A percentile compares a stretch with the other conserved stretches of the same genome.
Conservation (phyloP, 2,113 vertebrate species). For the Psettodes erumei region DNA sequence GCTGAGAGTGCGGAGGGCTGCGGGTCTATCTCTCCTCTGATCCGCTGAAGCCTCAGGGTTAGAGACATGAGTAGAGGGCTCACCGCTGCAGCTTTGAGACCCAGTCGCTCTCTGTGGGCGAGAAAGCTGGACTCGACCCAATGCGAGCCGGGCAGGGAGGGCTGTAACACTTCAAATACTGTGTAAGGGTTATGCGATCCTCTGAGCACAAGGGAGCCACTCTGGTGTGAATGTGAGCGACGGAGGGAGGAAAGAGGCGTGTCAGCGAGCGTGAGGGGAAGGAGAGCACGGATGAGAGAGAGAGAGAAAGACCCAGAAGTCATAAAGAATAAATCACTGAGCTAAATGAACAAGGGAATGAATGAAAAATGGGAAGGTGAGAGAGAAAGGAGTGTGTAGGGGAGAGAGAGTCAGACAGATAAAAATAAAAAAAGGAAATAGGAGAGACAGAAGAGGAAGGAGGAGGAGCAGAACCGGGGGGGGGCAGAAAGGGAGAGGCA, state of each 20-base stretch:
- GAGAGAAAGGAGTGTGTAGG: slow-evolving; percentile 23
- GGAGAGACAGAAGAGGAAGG: slow-evolving; percentile 10
- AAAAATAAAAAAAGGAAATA: slow-evolving; percentile 28
- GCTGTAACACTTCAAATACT: slow-evolving; percentile 38
- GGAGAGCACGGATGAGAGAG: slow-evolving; percentile 1
- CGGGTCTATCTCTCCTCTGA: slow-evolving; percentile 57
- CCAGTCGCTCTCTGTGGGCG: slow-evolving; percentile 13
- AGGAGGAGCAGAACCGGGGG: neutral
- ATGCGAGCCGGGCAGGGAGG: slow-evolving; percentile 15
- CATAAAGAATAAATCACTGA: slow-evolving; percentile 66
- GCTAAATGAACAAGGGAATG: slow-evolving; percentile 60
- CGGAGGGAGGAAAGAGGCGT: slow-evolving; percentile 38
- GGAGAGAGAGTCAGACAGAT: slow-evolving; percentile 38
- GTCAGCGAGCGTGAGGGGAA: slow-evolving; percentile 22
- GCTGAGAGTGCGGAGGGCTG: slow-evolving; percentile 34
- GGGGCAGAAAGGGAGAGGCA: slow-evolving; percentile 17
- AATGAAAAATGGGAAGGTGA: slow-evolving; percentile 46
- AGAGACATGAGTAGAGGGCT: slow-evolving; percentile 58
- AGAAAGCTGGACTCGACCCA: slow-evolving; percentile 41
- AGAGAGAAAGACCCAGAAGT: slow-evolving; percentile 42
- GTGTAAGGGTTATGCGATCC: slow-evolving; percentile 57
- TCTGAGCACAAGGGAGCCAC: slow-evolving; percentile 40
- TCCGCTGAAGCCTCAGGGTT: slow-evolving; percentile 54
- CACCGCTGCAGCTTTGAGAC: slow-evolving; percentile 38
- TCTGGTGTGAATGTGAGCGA: slow-evolving; percentile 47